Evolutionary conservation across 1,140 invertebrate genomes (phyloP), one percentile per base, ranked within the genome.

Genomic region (Lucilia sericata): DNA sequence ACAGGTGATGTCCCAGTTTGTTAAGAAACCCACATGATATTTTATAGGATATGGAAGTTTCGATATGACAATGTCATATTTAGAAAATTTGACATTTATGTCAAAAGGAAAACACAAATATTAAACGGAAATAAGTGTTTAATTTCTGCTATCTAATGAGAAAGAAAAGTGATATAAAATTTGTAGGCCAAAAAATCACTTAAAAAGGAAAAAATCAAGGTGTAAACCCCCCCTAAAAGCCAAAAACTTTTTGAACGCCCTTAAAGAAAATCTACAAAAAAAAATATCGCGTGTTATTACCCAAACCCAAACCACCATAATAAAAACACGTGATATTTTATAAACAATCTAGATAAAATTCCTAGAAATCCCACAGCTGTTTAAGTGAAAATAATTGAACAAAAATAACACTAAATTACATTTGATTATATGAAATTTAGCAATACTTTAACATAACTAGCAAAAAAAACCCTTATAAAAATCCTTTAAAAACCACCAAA

Each of bases 211-310:
- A n/a, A n/a, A n/a, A 76, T 17, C 12, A n/a, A 34, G 74, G 74
- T 42, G 74, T 76, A 42, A 42, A 42, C 17, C 51, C 74, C 30
- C 25, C 74, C 30, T 3, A 76, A 76, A 76, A 76, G 74, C 30
- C 36, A 76, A 76, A 12, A 30, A 76, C 74, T 76, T 76, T 76
- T 76, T 34, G n/a, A 42, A 76, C 74, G 74, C 74, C 74, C 51
- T 17, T 12, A 13, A 55, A 1, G 12, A 55, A 55, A 17, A 49
- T 49, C 5, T 49, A n/a, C 49, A 49, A 49, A 14, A 30, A 30
- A 30, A 30, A 55, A 55, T 55, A 55, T 55, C 51, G 51, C 51
- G 51, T 55, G 51, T 55, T 55, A 55, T 10, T 17, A 14, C 17
- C 49, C 13, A 49, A 49, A 49, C 1, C 5, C 9, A 49, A 49